phyloP scores from a whole-genome alignment of 2,113 vertebrate genomes.

The Chaetodon trifascialis region DNA sequence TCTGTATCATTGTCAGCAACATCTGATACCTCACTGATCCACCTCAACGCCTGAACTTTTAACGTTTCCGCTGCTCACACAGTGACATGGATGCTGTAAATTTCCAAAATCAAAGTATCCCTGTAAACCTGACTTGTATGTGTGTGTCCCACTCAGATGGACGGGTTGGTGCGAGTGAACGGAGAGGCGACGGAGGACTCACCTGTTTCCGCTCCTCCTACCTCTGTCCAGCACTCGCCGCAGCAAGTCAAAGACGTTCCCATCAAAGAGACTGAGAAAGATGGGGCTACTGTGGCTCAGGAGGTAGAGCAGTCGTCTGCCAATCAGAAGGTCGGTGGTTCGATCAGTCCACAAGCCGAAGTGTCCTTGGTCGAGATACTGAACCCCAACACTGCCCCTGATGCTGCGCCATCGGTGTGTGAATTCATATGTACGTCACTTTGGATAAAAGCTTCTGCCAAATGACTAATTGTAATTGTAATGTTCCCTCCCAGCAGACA shows the following conservation, averaged over 20 bases:
- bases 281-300: neutral
- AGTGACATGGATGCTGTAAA: neutral
- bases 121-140: conserved; percentile 3
- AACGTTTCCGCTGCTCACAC: neutral
- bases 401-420: too few relatives aligned
- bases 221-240: conserved; percentile 33
- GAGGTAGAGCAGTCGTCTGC: too few relatives aligned
- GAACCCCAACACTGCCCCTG: too few relatives aligned
- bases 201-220: conserved; percentile 26
- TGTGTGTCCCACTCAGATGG: conserved; percentile 83
- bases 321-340: too few relatives aligned
- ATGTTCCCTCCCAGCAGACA: conserved; percentile 12
- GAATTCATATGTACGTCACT: too few relatives aligned
- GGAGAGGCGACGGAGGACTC: conserved; percentile 80
- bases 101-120: neutral
- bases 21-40: neutral
- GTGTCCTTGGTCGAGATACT: too few relatives aligned
- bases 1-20: neutral
- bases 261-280: neutral
- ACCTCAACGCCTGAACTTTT: neutral
- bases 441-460: too few relatives aligned
- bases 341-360: too few relatives aligned
- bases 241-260: conserved; percentile 35
- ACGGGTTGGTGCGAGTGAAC: conserved; percentile 90
- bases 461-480: too few relatives aligned